phyloP scores from a whole-genome alignment of 2,888 invertebrate genomes.

The Pristionchus fissidentatus region DNA sequence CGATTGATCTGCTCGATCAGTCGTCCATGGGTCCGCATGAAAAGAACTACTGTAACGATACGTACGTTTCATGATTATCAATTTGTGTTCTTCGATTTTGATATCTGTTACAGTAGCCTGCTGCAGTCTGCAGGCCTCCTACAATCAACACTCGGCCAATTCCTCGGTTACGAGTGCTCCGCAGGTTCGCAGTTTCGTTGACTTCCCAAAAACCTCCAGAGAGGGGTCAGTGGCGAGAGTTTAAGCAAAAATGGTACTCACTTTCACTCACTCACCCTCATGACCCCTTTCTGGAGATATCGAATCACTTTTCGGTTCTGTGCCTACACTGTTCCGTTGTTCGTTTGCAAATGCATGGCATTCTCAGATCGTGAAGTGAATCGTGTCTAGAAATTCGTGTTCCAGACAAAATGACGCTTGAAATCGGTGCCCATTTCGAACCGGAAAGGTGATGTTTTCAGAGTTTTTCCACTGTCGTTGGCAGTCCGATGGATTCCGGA shows the following conservation, averaged over 20 bases:
- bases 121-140: slow-evolving; percentile 66
- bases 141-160: slow-evolving; percentile 72
- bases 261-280: background rate
- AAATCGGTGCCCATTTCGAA: background rate
- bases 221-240: too few species aligned
- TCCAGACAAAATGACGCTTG: too few species aligned
- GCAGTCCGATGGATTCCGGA: slow-evolving; percentile 73
- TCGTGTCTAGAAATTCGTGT: too few species aligned
- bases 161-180: slow-evolving; percentile 73
- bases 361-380: background rate
- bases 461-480: slow-evolving; percentile 56
- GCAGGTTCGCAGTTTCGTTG: slow-evolving; percentile 65
- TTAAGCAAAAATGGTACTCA: slow-evolving; percentile 60
- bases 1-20: slow-evolving; percentile 59
- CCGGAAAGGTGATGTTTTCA: background rate
- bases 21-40: slow-evolving; percentile 58
- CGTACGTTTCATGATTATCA: slow-evolving; percentile 50
- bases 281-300: background rate
- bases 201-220: too few species aligned
- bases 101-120: slow-evolving; percentile 57
- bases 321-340: too few species aligned
- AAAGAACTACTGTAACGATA: slow-evolving; percentile 72
- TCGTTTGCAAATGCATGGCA: too few species aligned
- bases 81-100: background rate
- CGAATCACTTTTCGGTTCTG: too few species aligned